Evolutionary conservation across 1,140 invertebrate genomes (phyloP).

Genomic region (Drosophila nikananu): DNA sequence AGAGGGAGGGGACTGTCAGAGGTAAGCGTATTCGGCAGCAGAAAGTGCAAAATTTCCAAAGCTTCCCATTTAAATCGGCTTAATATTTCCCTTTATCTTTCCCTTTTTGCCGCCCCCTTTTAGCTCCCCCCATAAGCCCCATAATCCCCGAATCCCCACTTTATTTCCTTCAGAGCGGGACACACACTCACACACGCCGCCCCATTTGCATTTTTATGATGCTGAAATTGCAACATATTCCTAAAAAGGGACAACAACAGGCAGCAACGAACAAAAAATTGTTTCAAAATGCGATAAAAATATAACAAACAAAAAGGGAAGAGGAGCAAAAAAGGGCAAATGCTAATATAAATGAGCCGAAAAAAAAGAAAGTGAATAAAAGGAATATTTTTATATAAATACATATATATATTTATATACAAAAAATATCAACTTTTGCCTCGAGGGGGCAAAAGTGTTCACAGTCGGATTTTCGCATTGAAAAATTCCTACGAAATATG

Average conservation of each 20-base stretch:
- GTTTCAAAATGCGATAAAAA: slow-evolving; percentile 50
- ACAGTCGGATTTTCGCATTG: slow-evolving; percentile 51
- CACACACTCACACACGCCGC: slow-evolving; percentile 1
- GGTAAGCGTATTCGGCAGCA: slow-evolving; percentile 9
- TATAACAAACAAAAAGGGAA: slow-evolving; percentile 6
- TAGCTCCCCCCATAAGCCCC: neutral
- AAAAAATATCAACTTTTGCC: slow-evolving; percentile 32
- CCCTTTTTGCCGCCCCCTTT: neutral
- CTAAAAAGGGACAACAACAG: slow-evolving; percentile 18
- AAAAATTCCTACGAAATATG: slow-evolving; percentile 56
- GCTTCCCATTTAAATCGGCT: slow-evolving; percentile 53
- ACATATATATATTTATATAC: no score
- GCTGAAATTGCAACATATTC: slow-evolving; percentile 61
- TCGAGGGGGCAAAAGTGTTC: slow-evolving; percentile 13
- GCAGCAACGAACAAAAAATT: slow-evolving; percentile 20
- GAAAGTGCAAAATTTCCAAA: slow-evolving; percentile 27
- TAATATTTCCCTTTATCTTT: slow-evolving; percentile 25
- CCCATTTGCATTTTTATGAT: slow-evolving; percentile 66
- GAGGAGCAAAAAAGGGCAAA: slow-evolving; percentile 17
- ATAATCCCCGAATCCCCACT: slow-evolving; percentile 6
- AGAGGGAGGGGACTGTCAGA: neutral
- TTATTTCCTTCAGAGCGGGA: slow-evolving; percentile 1
- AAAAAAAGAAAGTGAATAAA: slow-evolving; percentile 18
- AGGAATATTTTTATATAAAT: neutral
- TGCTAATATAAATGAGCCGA: slow-evolving; percentile 21